phyloP scores from a whole-genome alignment of 2,797 vertebrate genomes.

The Sebastiscus albofasciatus region DNA sequence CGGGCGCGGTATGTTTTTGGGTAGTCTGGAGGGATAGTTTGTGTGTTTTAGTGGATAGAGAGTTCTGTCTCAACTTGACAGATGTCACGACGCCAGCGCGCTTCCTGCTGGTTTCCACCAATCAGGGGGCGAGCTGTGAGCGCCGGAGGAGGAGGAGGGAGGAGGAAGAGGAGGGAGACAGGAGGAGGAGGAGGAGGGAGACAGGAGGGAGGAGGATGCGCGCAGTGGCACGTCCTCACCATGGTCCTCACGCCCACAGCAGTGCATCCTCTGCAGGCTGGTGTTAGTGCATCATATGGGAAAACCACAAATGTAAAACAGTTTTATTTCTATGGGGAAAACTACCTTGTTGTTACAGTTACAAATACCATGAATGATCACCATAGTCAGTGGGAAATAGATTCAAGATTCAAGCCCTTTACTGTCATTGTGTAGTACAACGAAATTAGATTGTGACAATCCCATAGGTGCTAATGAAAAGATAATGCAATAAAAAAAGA shows the following conservation, averaged over 20 bases:
- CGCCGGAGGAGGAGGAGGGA: conserved; percentile 34
- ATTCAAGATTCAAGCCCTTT: too few relatives aligned
- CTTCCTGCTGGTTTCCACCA: conserved; percentile 68
- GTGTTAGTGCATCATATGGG: background rate
- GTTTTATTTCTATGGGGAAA: too few relatives aligned
- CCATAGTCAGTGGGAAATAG: background rate
- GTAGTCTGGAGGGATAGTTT: rapidly evolving
- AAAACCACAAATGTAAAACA: background rate
- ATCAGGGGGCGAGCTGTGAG: conserved; percentile 60
- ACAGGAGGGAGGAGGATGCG: conserved; percentile 47
- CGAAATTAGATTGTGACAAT: too few relatives aligned
- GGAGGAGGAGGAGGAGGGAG: background rate
- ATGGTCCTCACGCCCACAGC: background rate
- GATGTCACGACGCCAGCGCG: background rate
- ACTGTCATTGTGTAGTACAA: too few relatives aligned
- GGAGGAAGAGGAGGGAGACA: background rate
- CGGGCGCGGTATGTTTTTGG: background rate
- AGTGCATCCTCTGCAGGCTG: background rate
- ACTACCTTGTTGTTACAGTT: too few relatives aligned
- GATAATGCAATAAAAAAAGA: too few relatives aligned
- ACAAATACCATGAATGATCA: too few relatives aligned
- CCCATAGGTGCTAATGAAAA: too few relatives aligned
- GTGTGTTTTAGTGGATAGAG: background rate
- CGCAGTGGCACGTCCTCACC: conserved; percentile 66
- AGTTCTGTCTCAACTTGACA: conserved; percentile 38